phyloP scores from a whole-genome alignment of 2,888 invertebrate genomes.

The Lamellibrachia satsuma region DNA sequence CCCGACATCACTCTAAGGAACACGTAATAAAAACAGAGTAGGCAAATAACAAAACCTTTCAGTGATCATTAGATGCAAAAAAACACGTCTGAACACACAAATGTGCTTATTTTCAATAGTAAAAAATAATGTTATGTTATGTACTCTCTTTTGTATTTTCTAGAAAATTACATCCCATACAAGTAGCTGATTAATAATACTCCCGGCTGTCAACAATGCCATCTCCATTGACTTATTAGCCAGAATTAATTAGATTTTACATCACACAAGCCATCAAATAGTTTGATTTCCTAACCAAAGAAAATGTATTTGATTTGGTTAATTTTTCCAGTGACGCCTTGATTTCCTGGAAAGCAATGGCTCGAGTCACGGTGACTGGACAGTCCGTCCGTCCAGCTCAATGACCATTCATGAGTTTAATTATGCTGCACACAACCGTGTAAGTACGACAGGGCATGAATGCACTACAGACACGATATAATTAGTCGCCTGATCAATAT shows the following conservation, averaged over 20 bases:
- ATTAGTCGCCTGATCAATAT: background rate
- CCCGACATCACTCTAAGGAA: background rate
- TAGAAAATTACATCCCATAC: background rate
- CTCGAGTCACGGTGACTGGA: background rate
- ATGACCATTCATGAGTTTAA: slow-evolving; percentile 5
- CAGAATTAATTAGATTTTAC: background rate
- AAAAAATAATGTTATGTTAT: background rate
- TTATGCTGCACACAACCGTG: background rate
- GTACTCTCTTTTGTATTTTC: background rate
- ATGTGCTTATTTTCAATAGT: background rate
- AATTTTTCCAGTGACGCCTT: background rate
- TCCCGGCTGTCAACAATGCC: slow-evolving; percentile 8
- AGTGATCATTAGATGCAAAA: background rate
- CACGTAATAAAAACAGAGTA: background rate
- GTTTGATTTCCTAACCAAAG: background rate
- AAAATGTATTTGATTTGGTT: slow-evolving; percentile 8
- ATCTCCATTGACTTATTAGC: background rate
- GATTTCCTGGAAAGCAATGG: background rate
- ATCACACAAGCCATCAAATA: background rate
- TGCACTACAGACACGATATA: background rate
- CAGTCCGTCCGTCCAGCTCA: background rate
- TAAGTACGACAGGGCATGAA: background rate
- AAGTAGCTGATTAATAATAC: background rate
- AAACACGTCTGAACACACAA: background rate
- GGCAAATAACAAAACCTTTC: background rate